A percentile compares a stretch with the other conserved stretches of the same genome.
These are phyloP conservation scores for Cygnus atratus DNA, from an alignment of 2,113 vertebrate species.

Conservation along the genomic window DNA sequence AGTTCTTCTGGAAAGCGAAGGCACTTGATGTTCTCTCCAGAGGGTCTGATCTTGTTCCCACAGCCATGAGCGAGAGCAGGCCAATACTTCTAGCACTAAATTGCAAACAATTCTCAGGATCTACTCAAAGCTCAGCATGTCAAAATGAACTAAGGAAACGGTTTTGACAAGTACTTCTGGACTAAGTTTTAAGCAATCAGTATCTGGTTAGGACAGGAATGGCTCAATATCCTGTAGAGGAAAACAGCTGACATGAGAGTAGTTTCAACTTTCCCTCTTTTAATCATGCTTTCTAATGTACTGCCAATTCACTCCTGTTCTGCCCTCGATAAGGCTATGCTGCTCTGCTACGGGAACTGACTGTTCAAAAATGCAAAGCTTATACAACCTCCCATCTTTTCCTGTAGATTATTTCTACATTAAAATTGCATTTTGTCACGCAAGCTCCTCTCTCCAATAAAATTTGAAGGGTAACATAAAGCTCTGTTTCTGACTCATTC, in stretches of 20 bases:
- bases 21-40: background rate
- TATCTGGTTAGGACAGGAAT: conserved; percentile 85
- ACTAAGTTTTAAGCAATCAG: conserved; percentile 84
- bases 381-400: conserved; percentile 61
- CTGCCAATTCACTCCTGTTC: conserved; percentile 78
- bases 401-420: conserved; percentile 66
- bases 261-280: conserved; percentile 79
- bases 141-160: conserved; percentile 78
- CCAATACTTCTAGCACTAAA: conserved; percentile 24
- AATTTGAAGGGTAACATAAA: background rate
- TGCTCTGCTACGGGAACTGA: conserved; percentile 63
- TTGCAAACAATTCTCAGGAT: conserved; percentile 62
- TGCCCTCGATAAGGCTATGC: conserved; percentile 68
- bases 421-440: conserved; percentile 58
- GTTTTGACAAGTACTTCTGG: conserved; percentile 81
- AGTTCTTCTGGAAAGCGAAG: background rate
- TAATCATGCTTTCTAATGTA: conserved; percentile 80
- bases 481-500: background rate
- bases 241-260: conserved; percentile 82
- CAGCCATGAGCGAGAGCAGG: background rate
- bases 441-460: conserved; percentile 20
- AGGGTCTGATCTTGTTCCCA: conserved; percentile 11
- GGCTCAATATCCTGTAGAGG: conserved; percentile 85
- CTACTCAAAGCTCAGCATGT: conserved; percentile 75
- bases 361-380: conserved; percentile 59